Base-by-base conservation (phyloP, 2,113 vertebrate species). In the Phalacrocorax pelagicus region DNA sequence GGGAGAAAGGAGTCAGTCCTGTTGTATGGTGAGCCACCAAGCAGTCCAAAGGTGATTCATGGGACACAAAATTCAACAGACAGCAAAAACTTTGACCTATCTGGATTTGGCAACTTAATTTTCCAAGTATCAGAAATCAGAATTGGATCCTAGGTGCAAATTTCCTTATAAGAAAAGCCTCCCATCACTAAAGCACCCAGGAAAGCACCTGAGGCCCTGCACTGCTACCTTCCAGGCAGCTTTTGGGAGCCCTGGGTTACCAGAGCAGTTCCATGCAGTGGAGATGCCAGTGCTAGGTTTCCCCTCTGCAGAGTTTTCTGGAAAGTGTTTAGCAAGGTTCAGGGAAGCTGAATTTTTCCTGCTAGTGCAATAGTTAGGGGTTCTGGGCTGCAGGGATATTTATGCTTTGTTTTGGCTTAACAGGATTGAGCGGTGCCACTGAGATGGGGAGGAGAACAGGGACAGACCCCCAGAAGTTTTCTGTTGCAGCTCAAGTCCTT, bases 211-310 rank as follows among this genome's bases (percentile, higher is more conserved):
- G 30, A 44, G 65, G n/a, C 15, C 34, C 38, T 55, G 62, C n/a
- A 18, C n/a, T 13, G 34, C n/a, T 12, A 6, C 46, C n/a, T 16
- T 12, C 46, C 46, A 16, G 40, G n/a, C 7, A 42, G 55, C 9
- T 55, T 21, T n/a, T 4, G 75, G 86, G 75, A 72, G 4, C 51
- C 22, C 34, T 1, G 5, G 27, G 15, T 4, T 22, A 27, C 40
- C 65, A 13, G 40, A 9, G 26, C 0, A 21, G 27, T 7, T 29
- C 81, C 20, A 1, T 0, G 3, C 26, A 6, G 38, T 15, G 55
- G 26, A 54, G 30, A 69, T 19, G 66, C 49, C 51, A 8, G 40
- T 3, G 12, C 12, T 6, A 8, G 42, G 38, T 21, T 49, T 38
- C 61, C 38, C 11, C 32, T 23, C 24, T 0, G 14, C 34, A 40